Evolutionary conservation across 2,888 invertebrate genomes (phyloP), one percentile per base, ranked within the genome.

Genomic region (Sclerodermus sp.): DNA sequence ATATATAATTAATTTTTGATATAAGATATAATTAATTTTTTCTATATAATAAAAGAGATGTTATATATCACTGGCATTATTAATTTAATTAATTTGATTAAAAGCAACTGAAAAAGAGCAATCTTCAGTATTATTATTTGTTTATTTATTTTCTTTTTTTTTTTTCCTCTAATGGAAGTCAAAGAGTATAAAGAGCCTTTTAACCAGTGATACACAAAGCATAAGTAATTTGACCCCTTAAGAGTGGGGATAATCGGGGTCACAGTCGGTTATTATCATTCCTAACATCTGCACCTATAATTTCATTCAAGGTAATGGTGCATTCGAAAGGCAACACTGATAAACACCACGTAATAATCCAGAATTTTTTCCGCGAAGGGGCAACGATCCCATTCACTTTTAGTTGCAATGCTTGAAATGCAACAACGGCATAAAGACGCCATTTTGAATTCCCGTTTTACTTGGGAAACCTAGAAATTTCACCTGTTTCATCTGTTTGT

Each of bases 361-460:
- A 23, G 8, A 5, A 8, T 47, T 45, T 53, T 16, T 37, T 15
- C 16, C 5, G 18, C n/a, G 42, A 47, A 23, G 23, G 49, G 42
- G 23, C 55, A 53, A 56, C 41, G 49, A 55, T 53, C 51, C 60
- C 58, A 51, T 58, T 60, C 49, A 44, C 54, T 55, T 30, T 12
- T 34, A 52, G 49, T 49, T 38, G 8, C 17, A n/a, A 17, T 18
- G 4, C 23, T 3, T 23, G 3, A 5, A 23, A 23, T 23, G 23
- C 8, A 23, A 3, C 23, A 3, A n/a, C n/a, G n/a, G n/a, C n/a
- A n/a, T n/a, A n/a, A n/a, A 37, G 49, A 31, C 57, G 47, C 57
- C 57, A 57, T 56, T 48, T 57, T 58, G 49, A 39, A 38, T 49
- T 3, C 8, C 8, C 8, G 23, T 23, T 8, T 8, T 8, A 14